These are phyloP conservation scores for Melanotaenia duboulayi DNA, from an alignment of 2,113 vertebrate species.

Conservation along the genomic window DNA sequence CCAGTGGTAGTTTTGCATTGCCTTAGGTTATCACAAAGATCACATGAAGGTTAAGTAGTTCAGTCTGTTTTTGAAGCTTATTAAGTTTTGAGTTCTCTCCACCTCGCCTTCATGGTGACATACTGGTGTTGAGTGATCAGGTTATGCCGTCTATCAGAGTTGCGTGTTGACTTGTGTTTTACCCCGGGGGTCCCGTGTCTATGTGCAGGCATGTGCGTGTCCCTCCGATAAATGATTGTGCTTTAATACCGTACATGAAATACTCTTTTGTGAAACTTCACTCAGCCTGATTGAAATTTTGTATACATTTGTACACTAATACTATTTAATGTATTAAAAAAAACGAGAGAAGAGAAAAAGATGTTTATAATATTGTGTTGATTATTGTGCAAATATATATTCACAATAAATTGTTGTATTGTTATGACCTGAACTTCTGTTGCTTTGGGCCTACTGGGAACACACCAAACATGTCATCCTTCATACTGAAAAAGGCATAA, in stretches of 20 bases:
- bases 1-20: constrained; percentile 55
- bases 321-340: constrained; percentile 89
- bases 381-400: constrained; percentile 98
- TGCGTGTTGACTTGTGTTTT: constrained; percentile 74
- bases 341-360: constrained; percentile 72
- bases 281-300: constrained; percentile 94
- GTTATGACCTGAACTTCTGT: constrained; percentile 72
- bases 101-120: constrained; percentile 52
- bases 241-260: constrained; percentile 86
- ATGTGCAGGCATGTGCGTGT: constrained; percentile 76
- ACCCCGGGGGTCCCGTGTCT: constrained; percentile 68
- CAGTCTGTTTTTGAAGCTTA: neutral
- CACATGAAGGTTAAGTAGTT: neutral
- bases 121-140: constrained; percentile 67
- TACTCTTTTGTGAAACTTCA: constrained; percentile 97
- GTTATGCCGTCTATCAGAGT: constrained; percentile 76
- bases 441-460: constrained; percentile 29
- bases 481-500: constrained; percentile 20
- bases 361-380: constrained; percentile 97
- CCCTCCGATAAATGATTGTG: constrained; percentile 87
- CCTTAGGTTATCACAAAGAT: constrained; percentile 56
- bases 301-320: constrained; percentile 99
- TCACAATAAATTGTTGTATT: constrained; percentile 97
- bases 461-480: constrained; percentile 39
- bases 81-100: constrained; percentile 52